phyloP scores from a whole-genome alignment of 2,797 vertebrate genomes.

The Acanthis flammea region DNA sequence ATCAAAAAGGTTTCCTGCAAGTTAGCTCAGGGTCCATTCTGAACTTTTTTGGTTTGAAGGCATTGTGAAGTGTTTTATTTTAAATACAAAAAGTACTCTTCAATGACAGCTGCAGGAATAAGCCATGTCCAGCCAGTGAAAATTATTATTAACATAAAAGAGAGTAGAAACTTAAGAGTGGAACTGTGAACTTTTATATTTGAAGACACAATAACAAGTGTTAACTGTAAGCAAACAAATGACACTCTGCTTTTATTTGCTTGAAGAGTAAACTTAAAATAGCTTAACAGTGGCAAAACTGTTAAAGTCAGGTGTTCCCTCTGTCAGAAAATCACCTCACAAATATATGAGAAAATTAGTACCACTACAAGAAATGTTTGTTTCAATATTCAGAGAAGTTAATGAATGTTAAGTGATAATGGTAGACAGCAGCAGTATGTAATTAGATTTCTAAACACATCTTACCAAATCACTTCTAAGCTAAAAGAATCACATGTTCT shows the following conservation, averaged over 20 bases:
- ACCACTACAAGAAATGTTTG: conserved; percentile 29
- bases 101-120: background rate
- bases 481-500: conserved; percentile 44
- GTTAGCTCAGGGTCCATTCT: background rate
- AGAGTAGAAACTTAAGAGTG: background rate
- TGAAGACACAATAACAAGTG: background rate
- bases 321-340: conserved; percentile 22
- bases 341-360: conserved; percentile 46
- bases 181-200: background rate
- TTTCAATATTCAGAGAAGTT: conserved; percentile 48
- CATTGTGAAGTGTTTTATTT: background rate
- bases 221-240: background rate
- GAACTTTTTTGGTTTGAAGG: background rate
- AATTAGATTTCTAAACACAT: conserved; percentile 60
- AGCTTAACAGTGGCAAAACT: conserved; percentile 5
- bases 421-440: conserved; percentile 42
- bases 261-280: conserved; percentile 6
- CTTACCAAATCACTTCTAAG: conserved; percentile 47
- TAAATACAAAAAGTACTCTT: background rate
- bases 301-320: conserved; percentile 8
- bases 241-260: background rate
- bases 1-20: background rate
- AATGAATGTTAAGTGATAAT: conserved; percentile 59
- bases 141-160: background rate
- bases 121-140: background rate